Evolutionary conservation across 2,888 invertebrate species (phyloP).

Genomic region (Oegoconia quadripuncta): DNA sequence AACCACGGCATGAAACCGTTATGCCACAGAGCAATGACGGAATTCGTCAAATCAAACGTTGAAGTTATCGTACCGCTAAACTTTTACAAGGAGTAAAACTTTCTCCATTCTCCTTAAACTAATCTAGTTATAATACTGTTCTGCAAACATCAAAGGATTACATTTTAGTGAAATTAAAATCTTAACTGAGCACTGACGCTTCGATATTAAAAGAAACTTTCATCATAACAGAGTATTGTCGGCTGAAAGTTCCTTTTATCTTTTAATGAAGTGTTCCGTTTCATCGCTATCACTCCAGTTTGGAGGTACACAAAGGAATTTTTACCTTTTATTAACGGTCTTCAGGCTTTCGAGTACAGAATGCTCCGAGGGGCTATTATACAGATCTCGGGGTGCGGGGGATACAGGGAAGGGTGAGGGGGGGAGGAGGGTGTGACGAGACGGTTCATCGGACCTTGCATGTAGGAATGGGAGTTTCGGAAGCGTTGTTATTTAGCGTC

Average conservation of each 20-base stretch:
- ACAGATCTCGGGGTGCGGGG: conserved; percentile 20
- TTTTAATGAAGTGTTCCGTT: conserved; percentile 40
- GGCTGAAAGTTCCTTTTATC: conserved; percentile 36
- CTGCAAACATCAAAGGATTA: no score
- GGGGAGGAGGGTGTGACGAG: conserved; percentile 40
- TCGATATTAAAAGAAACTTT: conserved; percentile 14
- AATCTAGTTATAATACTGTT: no score
- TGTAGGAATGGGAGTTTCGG: conserved; percentile 34
- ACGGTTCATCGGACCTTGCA: conserved; percentile 64
- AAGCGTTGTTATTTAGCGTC: conserved; percentile 45
- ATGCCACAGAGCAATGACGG: no score
- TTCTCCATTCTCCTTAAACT: no score
- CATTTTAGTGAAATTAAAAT: conserved; percentile 1
- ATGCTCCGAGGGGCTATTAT: conserved; percentile 9
- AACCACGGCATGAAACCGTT: no score
- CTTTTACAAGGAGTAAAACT: no score
- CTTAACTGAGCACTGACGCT: not conserved
- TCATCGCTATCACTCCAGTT: conserved; percentile 21
- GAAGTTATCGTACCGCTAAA: no score
- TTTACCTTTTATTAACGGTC: conserved; percentile 3
- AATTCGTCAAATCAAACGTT: no score
- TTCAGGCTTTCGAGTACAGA: not conserved
- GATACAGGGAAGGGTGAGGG: conserved; percentile 25
- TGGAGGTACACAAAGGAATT: conserved; percentile 8
- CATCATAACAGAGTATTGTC: conserved; percentile 26